Conservation (phyloP, 1,140 invertebrate genomes). For the Aphaenogaster ashmeadi region DNA sequence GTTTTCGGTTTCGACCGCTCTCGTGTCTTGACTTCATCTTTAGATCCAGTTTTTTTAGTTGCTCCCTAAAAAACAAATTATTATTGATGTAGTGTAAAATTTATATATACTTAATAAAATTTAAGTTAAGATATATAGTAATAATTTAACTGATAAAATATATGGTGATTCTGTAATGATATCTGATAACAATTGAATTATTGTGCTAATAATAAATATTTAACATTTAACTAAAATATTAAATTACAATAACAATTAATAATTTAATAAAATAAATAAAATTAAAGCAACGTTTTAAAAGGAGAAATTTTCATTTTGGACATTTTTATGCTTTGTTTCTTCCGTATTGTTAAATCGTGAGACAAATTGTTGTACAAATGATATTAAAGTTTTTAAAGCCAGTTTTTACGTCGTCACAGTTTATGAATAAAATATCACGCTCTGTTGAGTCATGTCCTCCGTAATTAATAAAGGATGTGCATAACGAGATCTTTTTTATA, state of each 20-base stretch:
- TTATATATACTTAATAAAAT: not conserved
- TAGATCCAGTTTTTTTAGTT: conserved; percentile 71
- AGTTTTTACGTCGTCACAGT: not conserved
- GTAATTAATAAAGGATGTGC: not conserved
- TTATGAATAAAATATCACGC: conserved; percentile 1
- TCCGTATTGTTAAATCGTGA: not conserved
- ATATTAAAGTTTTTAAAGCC: not conserved
- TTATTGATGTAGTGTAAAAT: not conserved
- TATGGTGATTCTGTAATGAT: not conserved
- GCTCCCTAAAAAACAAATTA: conserved; percentile 65
- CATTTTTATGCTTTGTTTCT: not conserved
- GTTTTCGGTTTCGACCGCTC: conserved; percentile 64
- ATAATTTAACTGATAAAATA: not conserved
- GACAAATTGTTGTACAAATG: not conserved
- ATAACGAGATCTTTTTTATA: not conserved
- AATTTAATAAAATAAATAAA: not conserved
- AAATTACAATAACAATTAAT: not conserved
- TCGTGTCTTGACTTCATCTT: conserved; percentile 65
- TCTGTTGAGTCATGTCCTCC: not conserved
- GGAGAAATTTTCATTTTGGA: not conserved
- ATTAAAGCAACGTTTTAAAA: not conserved
- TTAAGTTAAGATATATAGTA: not conserved
- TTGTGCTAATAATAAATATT: not conserved
- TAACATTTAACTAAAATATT: not conserved
- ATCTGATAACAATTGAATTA: conserved; percentile 10